These are phyloP conservation scores for Melopsittacus undulatus DNA, from an alignment of 2,797 vertebrate genomes.

Conservation along the genomic window DNA sequence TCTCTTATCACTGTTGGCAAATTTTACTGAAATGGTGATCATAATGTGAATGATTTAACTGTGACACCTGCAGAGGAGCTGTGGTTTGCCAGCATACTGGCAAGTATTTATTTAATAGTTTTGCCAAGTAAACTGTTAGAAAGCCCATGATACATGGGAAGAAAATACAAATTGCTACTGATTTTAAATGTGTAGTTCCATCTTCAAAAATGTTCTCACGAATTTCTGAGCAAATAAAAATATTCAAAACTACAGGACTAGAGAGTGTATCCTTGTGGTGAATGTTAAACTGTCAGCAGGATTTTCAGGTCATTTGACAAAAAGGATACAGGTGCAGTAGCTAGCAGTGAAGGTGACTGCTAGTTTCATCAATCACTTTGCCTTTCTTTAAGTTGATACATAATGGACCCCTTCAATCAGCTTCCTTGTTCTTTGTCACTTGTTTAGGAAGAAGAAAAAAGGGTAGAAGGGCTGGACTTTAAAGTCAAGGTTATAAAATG, in stretches of 20 bases:
- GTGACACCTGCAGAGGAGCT: not conserved
- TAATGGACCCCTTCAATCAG: constrained; percentile 99
- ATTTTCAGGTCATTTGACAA: constrained; percentile 98
- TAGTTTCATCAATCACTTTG: constrained; percentile 95
- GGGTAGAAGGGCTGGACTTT: constrained; percentile 72
- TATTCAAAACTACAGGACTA: constrained; percentile 70
- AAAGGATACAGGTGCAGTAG: constrained; percentile 95
- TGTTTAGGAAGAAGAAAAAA: constrained; percentile 79
- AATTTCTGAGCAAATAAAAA: constrained; percentile 77
- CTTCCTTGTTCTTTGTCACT: constrained; percentile 92
- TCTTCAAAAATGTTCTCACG: constrained; percentile 20
- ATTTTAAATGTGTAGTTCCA: constrained; percentile 17
- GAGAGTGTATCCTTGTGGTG: constrained; percentile 78
- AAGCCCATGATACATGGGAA: not conserved
- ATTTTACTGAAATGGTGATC: not conserved
- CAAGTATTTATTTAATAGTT: not conserved
- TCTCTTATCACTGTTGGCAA: not conserved
- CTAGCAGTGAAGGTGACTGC: constrained; percentile 97
- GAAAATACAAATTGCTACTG: constrained; percentile 7
- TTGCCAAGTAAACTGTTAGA: not conserved
- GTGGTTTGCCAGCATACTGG: not conserved
- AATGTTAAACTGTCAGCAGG: constrained; percentile 96
- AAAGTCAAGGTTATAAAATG: constrained; percentile 94
- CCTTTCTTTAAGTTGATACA: constrained; percentile 99
- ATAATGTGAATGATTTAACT: not conserved